Evolutionary conservation across 2,888 invertebrate species (phyloP), one percentile per base, ranked within the genome.

Genomic region (Caenorhabditis parvicauda): DNA sequence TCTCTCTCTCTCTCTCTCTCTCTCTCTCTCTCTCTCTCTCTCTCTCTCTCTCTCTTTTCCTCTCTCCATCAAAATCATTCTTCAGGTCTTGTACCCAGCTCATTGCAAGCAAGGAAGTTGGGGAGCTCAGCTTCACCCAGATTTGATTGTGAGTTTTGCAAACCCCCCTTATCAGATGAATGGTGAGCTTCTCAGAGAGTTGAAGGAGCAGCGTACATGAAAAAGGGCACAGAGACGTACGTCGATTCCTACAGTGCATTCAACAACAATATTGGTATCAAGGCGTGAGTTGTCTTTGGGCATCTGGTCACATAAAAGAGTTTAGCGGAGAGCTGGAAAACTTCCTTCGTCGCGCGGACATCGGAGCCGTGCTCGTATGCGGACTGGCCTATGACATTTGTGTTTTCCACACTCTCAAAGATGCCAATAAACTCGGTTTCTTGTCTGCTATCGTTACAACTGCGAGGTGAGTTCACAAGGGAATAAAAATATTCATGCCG

Each of bases 191-290:
- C 50, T 5, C 35, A 61, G 49, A 35, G 60, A 19, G 64, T 68
- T 17, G 70, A 71, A n/a, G 57, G 60, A 22, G 71, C 77, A 0
- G 68, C 72, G 22, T 70, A 65, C 51, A 79, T 84, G 9, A 77
- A 56, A 55, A 84, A 85, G 68, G 95, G 95, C 38, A 91, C 90
- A 1, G 90, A 92, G 83, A 89, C 94, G 0, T 91, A 92, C 72
- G 90, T 95, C 54, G 96, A 96, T 83, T 92, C 93, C 1, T 96
- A 96, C 83, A 94, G 94, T 0, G 95, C 93, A 43, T 96, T 96
- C 86, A 93, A 92, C 90, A 95, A 96, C 84, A 96, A 96, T 84
- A 90, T 90, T 84, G 91, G 91, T 83, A 84, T 90, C 60, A 68
- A 64, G 28, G 73, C 67, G 75, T 74, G 19, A 9, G 66, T 9